phyloP scores from a whole-genome alignment of 2,113 vertebrate genomes.

The Mobula birostris region DNA sequence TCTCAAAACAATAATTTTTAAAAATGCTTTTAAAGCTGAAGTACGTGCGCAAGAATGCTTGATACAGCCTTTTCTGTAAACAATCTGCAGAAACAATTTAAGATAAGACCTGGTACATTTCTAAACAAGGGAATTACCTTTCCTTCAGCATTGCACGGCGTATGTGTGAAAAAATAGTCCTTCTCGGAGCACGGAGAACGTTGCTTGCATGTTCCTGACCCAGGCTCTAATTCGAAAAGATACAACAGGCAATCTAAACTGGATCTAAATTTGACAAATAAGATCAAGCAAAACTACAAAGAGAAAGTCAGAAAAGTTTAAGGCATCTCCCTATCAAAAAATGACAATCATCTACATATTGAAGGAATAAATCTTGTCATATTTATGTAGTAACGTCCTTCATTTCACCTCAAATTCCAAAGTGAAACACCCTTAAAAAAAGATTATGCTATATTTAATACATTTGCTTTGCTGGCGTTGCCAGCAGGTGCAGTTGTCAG shows the following conservation, averaged over 20 bases:
- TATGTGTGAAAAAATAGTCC: slow-evolving; percentile 92
- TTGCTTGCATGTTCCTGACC: slow-evolving; percentile 67
- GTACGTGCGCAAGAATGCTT: not conserved
- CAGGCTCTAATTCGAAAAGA: slow-evolving; percentile 52
- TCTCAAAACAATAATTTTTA: not conserved
- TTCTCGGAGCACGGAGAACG: slow-evolving; percentile 73
- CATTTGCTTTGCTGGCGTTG: not conserved
- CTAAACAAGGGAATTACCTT: slow-evolving; percentile 57
- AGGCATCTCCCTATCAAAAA: not conserved
- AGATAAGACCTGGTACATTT: not conserved
- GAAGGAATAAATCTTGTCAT: not conserved
- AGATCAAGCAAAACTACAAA: not conserved
- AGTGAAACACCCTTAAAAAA: not conserved
- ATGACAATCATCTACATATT: not conserved
- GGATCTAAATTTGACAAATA: not conserved
- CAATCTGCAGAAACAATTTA: not conserved
- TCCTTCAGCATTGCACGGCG: slow-evolving; percentile 67
- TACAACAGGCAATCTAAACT: slow-evolving; percentile 36
- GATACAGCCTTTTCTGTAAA: not conserved
- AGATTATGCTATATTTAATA: not conserved
- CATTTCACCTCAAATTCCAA: not conserved
- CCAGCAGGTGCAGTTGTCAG: too few species aligned
- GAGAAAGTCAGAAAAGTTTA: not conserved
- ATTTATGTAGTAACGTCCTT: not conserved
- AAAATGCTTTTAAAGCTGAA: not conserved